Evolutionary conservation across 2,888 invertebrate genomes (phyloP), one percentile per base, ranked within the genome.

Genomic region (Sceliomorpha sp.): DNA sequence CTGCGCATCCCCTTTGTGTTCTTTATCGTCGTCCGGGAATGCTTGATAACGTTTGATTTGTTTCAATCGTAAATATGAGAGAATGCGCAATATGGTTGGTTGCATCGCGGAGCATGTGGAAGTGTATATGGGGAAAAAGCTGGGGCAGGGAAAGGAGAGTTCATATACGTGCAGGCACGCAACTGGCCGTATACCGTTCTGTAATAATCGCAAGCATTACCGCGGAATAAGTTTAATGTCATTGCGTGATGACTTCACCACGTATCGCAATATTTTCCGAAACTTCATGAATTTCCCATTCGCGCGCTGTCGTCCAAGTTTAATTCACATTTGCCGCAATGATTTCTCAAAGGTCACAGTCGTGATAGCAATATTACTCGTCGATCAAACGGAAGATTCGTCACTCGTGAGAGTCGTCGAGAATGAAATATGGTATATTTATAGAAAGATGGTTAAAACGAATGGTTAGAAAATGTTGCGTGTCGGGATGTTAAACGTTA

Each of bases 21-120:
- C 86, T 88, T 88, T 88, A 88, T 88, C 86, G 77, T 75, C 82
- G 72, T 67, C 74, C 73, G 75, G 86, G 87, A 87, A 87, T 88
- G 85, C 85, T 86, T 88, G 88, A 88, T 88, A 88, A 88, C 82
- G 77, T 87, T 88, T 87, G 88, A 87, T 87, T 88, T 88, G 87
- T 88, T 86, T 86, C 83, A 86, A 85, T 87, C 88, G 83, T 87
- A 88, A 88, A 87, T 87, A 81, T 76, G 69, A 66, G 37, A 60
- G 73, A 71, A 59, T 71, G 69, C 75, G 78, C 76, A 81, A 82
- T 82, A 80, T 79, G 76, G 70, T 31, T 44, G 42, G 27, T 13
- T 24, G 42, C 39, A 42, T 20, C 42, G 27, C 5, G 10, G 51
- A 36, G 45, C 60, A 70, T 68, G 45, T 42, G 48, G 53, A 50